Percentiles rank a stretch among this genome's conserved stretches.
These are phyloP conservation scores for Chironomus striatipennis DNA, from an alignment of 1,140 invertebrate genomes.

Conservation along the genomic window DNA sequence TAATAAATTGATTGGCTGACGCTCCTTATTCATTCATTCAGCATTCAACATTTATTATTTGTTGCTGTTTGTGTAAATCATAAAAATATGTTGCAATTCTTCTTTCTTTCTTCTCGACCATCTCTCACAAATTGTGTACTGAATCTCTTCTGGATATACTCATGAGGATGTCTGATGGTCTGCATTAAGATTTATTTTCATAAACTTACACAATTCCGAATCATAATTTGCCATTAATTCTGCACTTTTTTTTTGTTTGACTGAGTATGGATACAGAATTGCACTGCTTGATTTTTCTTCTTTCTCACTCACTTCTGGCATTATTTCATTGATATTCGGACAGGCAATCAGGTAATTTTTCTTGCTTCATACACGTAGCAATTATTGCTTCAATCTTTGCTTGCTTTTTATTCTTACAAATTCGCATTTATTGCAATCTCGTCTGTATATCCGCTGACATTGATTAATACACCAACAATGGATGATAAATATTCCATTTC, in stretches of 20 bases:
- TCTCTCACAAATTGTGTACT: not conserved
- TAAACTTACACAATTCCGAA: not conserved
- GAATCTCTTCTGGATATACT: not conserved
- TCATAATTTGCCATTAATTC: not conserved
- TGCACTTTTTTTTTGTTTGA: not conserved
- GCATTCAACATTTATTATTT: not conserved
- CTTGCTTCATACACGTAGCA: not conserved
- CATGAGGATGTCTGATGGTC: not conserved
- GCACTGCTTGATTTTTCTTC: not conserved
- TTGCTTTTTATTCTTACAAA: not conserved
- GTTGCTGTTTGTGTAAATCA: conserved; percentile 11
- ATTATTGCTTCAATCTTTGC: conserved; percentile 17
- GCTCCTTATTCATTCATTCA: conserved; percentile 7
- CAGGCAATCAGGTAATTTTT: not conserved
- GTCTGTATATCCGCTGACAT: not conserved
- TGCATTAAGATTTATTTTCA: not conserved
- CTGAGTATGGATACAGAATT: not conserved
- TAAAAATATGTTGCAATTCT: not conserved
- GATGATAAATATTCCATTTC: not conserved
- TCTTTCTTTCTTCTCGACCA: not conserved
- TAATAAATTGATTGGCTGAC: conserved; percentile 19
- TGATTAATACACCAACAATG: not conserved
- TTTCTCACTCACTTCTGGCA: not conserved
- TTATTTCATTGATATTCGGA: too few species aligned
- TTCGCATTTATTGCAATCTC: not conserved